Base-by-base conservation (phyloP, 1,140 invertebrate genomes). In the Epicauta chinensis region DNA sequence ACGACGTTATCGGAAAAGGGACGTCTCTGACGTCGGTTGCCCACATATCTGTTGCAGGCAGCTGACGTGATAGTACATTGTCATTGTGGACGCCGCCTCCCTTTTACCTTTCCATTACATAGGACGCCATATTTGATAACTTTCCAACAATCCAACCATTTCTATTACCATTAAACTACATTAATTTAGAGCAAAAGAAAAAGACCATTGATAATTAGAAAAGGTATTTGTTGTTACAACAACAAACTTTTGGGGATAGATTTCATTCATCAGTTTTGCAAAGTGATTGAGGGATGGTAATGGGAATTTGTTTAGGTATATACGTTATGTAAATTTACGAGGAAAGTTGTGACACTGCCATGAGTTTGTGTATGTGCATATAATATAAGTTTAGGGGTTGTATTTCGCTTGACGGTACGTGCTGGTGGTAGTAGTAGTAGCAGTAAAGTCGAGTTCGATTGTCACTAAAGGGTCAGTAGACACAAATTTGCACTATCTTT, bases 11-110 rank as follows among this genome's bases (percentile, higher is more conserved):
- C 10, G 61, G 56, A 59, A 59, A 48, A 53, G 37, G 43, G 55
- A 51, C 51, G 60, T 17, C 54, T 58, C 57, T 61, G 64, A 62
- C 60, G 55, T 60, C 60, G 61, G 64, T 64, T 62, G 52, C 55
- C 64, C 61, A 59, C 61, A 64, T 60, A 64, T 63, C 62, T 62
- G 62, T 59, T 62, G 59, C 62, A 62, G 64, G 49, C 58, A 44
- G 57, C 46, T 49, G 35, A 23, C 7, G 23, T 23, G 23, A 23
- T 23, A 23, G 23, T 23, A 7, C 4, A 23, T 23, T 23, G 23
- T 23, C 23, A 7, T 23, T 23, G 17, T 23, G 23, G 23, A 23
- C 23, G 23, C 23, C 23, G 23, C 23, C 23, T 23, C 23, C 23
- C 23, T 23, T 7, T 23, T 23, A 23, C 7, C 3, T 1, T 23